Base-by-base conservation (phyloP, 2,113 vertebrate species). In the Phylloscopus trochiloides region DNA sequence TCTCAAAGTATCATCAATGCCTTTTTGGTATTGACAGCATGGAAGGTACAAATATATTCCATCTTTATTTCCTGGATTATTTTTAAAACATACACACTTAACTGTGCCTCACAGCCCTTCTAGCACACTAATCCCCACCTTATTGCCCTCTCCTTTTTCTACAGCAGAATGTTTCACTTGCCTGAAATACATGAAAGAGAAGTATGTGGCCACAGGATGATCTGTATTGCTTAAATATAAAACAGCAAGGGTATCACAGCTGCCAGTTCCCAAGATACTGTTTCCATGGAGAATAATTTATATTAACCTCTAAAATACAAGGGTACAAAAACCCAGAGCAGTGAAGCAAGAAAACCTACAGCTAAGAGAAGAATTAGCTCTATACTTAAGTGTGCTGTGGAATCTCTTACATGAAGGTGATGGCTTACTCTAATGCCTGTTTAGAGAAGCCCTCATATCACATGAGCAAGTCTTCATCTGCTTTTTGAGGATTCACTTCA, bases 251-350 rank as follows among this genome's bases (percentile, higher is more conserved):
- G 4, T 45, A 59, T n/a, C 32, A 88, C 55, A 78, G 68, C 68
- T 68, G 52, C 65, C 83, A 87, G 70, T 57, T 91, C 66, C 86
- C 70, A 81, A 94, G 61, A 96, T 57, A 74, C 48, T 14, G 86
- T 89, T 89, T 89, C 92, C 89, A 97, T 68, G 45, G 76, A 92
- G 86, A 94, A 24, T 59, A 83, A 81, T 84, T 92, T 89, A 38
- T 32, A 87, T 61, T 81, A 74, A 72, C 40, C 63, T 71, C 62
- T 89, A 75, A 84, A 91, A 74, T 29, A 84, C 86, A 92, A 50
- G 31, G 42, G 43, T 43, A 86, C 20, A 48, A 77, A 93, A 90
- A 66, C 57, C 66, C 58, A 17, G n/a, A 52, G 66, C 57, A 89
- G 34, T 16, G 54, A 95, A 90, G 71, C 45, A 79, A 76, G 45